A percentile compares a stretch with the other conserved stretches of the same genome.
Conservation (phyloP, 1,140 invertebrate genomes). For the Epicauta chinensis region DNA sequence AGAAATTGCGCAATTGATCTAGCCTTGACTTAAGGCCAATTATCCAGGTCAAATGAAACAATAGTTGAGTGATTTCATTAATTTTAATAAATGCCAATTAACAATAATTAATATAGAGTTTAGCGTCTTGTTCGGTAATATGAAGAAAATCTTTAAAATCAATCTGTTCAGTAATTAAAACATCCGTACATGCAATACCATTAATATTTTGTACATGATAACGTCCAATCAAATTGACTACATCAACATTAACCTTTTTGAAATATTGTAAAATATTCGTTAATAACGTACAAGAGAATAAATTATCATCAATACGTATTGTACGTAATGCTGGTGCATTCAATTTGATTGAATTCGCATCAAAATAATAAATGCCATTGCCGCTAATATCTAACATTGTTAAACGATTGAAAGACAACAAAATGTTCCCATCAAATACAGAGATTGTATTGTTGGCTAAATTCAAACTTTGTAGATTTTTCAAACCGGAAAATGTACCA, state of each 20-base stretch:
- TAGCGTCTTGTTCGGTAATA: neutral
- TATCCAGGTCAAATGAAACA: too few species aligned
- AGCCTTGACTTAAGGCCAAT: too few species aligned
- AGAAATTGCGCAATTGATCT: too few species aligned
- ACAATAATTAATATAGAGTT: too few species aligned
- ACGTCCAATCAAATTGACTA: constrained; percentile 18
- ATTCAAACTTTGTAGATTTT: constrained; percentile 27
- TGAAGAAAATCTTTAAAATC: constrained; percentile 7
- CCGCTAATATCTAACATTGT: constrained; percentile 29
- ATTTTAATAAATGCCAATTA: too few species aligned
- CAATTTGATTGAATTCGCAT: constrained; percentile 22
- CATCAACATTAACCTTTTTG: constrained; percentile 24
- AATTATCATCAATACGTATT: constrained; percentile 32
- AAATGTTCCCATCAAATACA: constrained; percentile 23
- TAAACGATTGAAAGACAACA: constrained; percentile 27
- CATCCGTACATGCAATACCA: constrained; percentile 35
- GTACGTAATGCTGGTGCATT: constrained; percentile 26
- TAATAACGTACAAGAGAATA: constrained; percentile 30
- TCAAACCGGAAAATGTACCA: constrained; percentile 34
- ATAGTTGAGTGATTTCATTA: too few species aligned
- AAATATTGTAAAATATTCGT: constrained; percentile 30
- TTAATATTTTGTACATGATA: constrained; percentile 35
- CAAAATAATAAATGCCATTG: constrained; percentile 34
- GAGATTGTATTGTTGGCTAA: constrained; percentile 31
- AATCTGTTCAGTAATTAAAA: constrained; percentile 1